Percentiles rank a stretch among this genome's conserved stretches.
These are phyloP conservation scores for Drosophila elegans DNA, from an alignment of 1,140 invertebrate genomes.

Conservation along the genomic window DNA sequence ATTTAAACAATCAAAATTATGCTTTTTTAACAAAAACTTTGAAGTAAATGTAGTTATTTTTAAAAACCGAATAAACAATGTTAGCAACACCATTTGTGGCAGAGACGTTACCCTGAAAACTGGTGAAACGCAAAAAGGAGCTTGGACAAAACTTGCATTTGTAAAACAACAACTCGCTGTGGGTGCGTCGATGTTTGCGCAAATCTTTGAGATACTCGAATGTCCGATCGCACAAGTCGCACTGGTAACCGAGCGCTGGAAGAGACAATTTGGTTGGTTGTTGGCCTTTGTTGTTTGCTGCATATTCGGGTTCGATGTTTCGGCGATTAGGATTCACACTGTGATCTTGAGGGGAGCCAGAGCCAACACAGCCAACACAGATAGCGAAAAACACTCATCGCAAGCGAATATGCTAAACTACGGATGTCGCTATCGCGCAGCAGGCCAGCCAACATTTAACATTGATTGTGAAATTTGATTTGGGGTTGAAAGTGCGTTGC, in stretches of 20 bases:
- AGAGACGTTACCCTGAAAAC: conserved; percentile 76
- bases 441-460: conserved; percentile 1
- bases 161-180: conserved; percentile 87
- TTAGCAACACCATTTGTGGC: conserved; percentile 14
- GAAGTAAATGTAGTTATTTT: not conserved
- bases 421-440: not conserved
- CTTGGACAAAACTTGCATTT: conserved; percentile 87
- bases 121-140: conserved; percentile 86
- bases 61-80: not conserved
- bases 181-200: conserved; percentile 86
- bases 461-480: conserved; percentile 1
- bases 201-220: conserved; percentile 86
- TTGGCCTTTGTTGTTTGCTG: conserved; percentile 46
- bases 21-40: not conserved
- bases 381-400: conserved; percentile 1
- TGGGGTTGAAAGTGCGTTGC: conserved; percentile 6
- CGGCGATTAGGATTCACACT: conserved; percentile 27
- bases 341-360: conserved; percentile 27
- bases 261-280: conserved; percentile 47
- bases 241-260: conserved; percentile 82
- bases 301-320: conserved; percentile 15
- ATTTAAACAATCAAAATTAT: not conserved
- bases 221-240: conserved; percentile 86
- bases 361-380: conserved; percentile 4
- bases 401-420: conserved; percentile 1